Conservation (phyloP, 1,140 invertebrate species). For the Drosophila obscura region DNA sequence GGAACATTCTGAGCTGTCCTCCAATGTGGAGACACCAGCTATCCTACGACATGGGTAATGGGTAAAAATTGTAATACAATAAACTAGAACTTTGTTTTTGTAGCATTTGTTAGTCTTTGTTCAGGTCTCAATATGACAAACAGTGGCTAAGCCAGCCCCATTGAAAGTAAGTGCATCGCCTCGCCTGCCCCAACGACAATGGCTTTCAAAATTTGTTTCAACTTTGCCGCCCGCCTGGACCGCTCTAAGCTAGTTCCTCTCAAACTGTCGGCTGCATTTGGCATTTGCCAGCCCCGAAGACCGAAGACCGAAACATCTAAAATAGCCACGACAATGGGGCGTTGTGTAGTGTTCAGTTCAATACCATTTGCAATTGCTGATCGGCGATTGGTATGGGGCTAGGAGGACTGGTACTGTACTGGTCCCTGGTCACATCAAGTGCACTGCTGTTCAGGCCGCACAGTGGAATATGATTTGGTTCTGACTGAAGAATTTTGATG, state of each 20-base stretch:
- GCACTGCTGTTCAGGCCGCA: conserved; percentile 20
- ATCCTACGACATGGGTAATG: neutral
- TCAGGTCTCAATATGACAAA: conserved; percentile 11
- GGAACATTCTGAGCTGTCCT: neutral
- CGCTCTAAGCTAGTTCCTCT: conserved; percentile 54
- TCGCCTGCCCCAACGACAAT: conserved; percentile 32
- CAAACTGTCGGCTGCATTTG: conserved; percentile 65
- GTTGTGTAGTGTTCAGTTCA: conserved; percentile 45
- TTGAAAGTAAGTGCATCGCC: conserved; percentile 10
- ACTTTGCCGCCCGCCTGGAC: conserved; percentile 63
- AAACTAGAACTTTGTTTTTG: neutral
- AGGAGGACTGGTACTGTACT: neutral
- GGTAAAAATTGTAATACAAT: conserved; percentile 12
- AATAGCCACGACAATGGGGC: conserved; percentile 45
- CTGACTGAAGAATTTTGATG: neutral
- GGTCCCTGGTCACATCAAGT: conserved; percentile 47
- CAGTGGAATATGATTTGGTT: conserved; percentile 12
- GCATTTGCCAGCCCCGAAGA: conserved; percentile 57
- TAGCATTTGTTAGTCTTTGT: conserved; percentile 3
- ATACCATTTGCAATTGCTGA: conserved; percentile 42
- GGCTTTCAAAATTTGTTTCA: conserved; percentile 50
- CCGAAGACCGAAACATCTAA: conserved; percentile 1
- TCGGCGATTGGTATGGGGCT: conserved; percentile 31
- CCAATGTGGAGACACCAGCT: neutral
- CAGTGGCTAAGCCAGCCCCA: conserved; percentile 5